Evolutionary conservation across 2,888 invertebrate genomes (phyloP).

Genomic region (Parnassius glacialis): DNA sequence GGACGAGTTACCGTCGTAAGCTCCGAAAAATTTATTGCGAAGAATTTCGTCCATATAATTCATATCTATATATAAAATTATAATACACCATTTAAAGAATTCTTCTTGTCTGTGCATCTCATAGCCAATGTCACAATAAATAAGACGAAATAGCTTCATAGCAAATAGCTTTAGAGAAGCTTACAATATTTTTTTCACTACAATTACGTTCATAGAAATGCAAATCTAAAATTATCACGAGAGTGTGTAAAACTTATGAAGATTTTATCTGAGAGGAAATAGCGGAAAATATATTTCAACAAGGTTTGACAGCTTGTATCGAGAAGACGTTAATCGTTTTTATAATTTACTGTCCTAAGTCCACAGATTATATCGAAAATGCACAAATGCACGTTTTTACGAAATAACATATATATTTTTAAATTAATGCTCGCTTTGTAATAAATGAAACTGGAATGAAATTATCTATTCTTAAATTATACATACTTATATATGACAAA

Average conservation of each 20-base stretch:
- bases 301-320: slow-evolving; percentile 6
- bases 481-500: slow-evolving; percentile 1
- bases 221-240: not conserved
- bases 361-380: not conserved
- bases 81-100: too few species aligned
- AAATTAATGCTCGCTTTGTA: slow-evolving; percentile 11
- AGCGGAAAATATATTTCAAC: slow-evolving; percentile 1
- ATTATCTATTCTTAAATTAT: not conserved
- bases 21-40: too few species aligned
- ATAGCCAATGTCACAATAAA: too few species aligned
- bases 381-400: not conserved
- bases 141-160: too few species aligned
- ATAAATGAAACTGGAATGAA: slow-evolving; percentile 18
- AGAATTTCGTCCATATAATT: too few species aligned
- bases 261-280: slow-evolving; percentile 6
- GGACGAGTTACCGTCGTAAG: too few species aligned
- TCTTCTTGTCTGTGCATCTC: too few species aligned
- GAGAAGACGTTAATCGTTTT: slow-evolving; percentile 6
- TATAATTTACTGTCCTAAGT: not conserved
- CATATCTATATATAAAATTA: too few species aligned
- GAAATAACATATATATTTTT: not conserved
- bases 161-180: too few species aligned
- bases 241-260: not conserved
- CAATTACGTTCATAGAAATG: not conserved
- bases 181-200: not conserved